Conservation (phyloP, 1,140 invertebrate species). For the Chironomus tepperi region DNA sequence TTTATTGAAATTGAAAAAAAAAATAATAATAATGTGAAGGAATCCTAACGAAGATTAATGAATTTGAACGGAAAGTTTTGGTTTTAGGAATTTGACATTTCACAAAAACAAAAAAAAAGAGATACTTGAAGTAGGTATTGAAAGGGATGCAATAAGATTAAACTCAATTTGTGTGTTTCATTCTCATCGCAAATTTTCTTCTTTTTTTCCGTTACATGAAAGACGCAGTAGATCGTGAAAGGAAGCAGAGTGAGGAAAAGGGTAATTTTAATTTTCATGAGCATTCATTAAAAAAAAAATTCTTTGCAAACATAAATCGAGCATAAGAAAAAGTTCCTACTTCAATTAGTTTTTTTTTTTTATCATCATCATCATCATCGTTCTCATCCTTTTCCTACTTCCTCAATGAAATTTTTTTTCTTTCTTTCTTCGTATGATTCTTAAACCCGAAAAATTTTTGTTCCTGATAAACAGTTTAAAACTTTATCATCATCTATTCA, state of each 20-base stretch:
- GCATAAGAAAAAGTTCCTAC: conserved; percentile 6
- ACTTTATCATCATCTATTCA: conserved; percentile 14
- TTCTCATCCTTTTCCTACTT: neutral
- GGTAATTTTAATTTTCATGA: conserved; percentile 19
- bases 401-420: neutral
- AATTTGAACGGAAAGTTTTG: neutral
- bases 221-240: neutral
- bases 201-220: neutral
- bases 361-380: neutral
- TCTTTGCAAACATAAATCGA: conserved; percentile 2
- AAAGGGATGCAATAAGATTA: neutral
- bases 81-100: neutral
- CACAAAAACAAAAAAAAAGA: too few relatives aligned
- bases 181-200: neutral
- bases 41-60: neutral
- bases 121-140: neutral
- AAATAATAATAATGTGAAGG: neutral
- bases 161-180: neutral
- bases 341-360: conserved; percentile 24
- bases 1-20: neutral
- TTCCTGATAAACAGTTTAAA: conserved; percentile 24
- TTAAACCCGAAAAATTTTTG: neutral
- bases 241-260: neutral
- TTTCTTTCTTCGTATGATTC: too few relatives aligned
- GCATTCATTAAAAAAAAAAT: conserved; percentile 12